Evolutionary conservation across 2,113 vertebrate species (phyloP).

Genomic region (Crotalus helleri): DNA sequence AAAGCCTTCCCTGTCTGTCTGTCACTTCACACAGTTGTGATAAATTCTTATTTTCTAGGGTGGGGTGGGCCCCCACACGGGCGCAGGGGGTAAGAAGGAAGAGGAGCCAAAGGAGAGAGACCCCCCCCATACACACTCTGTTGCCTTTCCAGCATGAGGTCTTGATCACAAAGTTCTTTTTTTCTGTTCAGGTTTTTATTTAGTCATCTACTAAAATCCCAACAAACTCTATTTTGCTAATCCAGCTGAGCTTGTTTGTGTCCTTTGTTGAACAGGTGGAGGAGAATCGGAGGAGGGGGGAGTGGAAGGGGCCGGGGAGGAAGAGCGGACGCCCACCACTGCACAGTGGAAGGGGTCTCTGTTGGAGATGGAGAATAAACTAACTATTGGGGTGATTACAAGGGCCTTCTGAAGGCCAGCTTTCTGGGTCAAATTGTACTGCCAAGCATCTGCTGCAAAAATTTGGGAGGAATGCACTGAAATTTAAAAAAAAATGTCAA

Average conservation of each 20-base stretch:
- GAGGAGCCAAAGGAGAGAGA: background rate
- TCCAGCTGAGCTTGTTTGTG: conserved; percentile 53
- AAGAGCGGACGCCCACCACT: background rate
- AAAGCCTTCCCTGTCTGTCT: background rate
- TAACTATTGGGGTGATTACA: background rate
- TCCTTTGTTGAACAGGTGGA: conserved; percentile 50
- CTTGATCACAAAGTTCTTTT: conserved; percentile 17
- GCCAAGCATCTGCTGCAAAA: conserved; percentile 35
- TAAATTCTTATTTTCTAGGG: background rate
- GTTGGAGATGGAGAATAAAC: no score
- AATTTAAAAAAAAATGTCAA: conserved; percentile 33
- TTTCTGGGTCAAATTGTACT: conserved; percentile 30
- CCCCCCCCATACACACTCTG: background rate
- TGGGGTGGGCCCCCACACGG: background rate
- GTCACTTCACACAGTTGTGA: background rate
- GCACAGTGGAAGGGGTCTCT: background rate
- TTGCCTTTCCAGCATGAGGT: background rate
- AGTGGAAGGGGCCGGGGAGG: background rate
- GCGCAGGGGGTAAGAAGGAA: background rate
- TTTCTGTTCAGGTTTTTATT: conserved; percentile 47
- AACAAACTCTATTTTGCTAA: conserved; percentile 65
- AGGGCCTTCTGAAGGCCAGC: background rate
- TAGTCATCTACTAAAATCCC: conserved; percentile 44
- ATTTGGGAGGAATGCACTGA: conserved; percentile 43
- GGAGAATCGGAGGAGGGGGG: background rate